phyloP scores from a whole-genome alignment of 1,140 invertebrate species.

The Eubasilissa regina region DNA sequence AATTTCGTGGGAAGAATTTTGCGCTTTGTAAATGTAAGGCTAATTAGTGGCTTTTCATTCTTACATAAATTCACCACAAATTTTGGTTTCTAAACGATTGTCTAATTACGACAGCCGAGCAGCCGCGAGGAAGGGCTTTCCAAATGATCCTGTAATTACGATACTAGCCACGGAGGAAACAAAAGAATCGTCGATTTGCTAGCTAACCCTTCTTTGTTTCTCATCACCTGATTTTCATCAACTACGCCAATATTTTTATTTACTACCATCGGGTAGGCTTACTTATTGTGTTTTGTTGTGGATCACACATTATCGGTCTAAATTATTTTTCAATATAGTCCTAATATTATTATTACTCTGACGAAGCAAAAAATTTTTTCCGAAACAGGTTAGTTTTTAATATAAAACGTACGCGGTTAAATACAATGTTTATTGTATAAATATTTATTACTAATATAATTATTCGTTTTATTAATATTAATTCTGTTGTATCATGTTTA shows the following conservation, averaged over 20 bases:
- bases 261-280: not conserved
- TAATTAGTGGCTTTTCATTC: constrained; percentile 34
- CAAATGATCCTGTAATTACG: constrained; percentile 33
- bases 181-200: constrained; percentile 15
- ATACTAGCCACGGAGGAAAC: constrained; percentile 1
- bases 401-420: no score
- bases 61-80: constrained; percentile 31
- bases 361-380: no score
- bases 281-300: not conserved
- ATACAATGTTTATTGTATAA: no score
- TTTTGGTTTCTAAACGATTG: constrained; percentile 18
- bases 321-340: no score
- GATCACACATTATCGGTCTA: no score
- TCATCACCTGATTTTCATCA: no score
- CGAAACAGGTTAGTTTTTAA: no score
- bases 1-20: constrained; percentile 33
- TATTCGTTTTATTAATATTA: not conserved
- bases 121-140: not conserved
- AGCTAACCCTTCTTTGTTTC: no score
- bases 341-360: no score
- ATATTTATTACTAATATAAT: not conserved
- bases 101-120: not conserved
- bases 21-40: constrained; percentile 4
- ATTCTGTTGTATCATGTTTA: no score
- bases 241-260: no score